Percentiles rank a stretch among this genome's conserved stretches.
Conservation (phyloP, 2,113 vertebrate genomes). For the Ammodytes dubius region DNA sequence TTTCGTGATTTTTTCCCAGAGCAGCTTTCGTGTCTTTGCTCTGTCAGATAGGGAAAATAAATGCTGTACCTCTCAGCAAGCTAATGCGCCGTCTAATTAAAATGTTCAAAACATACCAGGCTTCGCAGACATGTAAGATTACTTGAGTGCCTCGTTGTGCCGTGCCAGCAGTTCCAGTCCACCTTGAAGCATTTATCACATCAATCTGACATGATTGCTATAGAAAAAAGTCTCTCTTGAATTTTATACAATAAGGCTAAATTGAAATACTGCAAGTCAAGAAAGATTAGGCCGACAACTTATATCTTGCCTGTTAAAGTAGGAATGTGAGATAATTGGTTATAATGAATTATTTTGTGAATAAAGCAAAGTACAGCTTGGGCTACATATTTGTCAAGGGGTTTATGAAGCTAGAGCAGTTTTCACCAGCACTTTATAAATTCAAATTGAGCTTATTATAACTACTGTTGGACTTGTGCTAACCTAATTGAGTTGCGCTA, state of each 20-base stretch:
- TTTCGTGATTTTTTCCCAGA: slow-evolving; percentile 8
- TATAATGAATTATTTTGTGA: slow-evolving; percentile 20
- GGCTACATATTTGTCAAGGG: background rate
- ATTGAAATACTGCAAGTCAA: slow-evolving; percentile 5
- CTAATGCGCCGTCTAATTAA: slow-evolving; percentile 61
- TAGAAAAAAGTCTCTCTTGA: background rate
- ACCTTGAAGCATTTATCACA: slow-evolving; percentile 43
- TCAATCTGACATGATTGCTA: slow-evolving; percentile 23
- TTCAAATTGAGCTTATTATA: slow-evolving; percentile 2
- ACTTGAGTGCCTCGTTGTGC: slow-evolving; percentile 34
- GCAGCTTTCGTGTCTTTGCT: slow-evolving; percentile 51
- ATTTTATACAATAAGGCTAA: slow-evolving; percentile 3
- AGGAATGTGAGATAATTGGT: slow-evolving; percentile 21
- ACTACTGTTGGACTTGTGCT: background rate
- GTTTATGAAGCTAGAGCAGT: background rate
- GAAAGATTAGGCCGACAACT: slow-evolving; percentile 38
- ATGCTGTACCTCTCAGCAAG: slow-evolving; percentile 34
- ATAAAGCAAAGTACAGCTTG: background rate
- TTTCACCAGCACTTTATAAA: background rate
- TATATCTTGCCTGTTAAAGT: slow-evolving; percentile 8
- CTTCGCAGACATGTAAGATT: slow-evolving; percentile 38
- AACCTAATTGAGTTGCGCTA: background rate
- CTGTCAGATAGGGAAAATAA: slow-evolving; percentile 47
- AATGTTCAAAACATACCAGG: slow-evolving; percentile 41
- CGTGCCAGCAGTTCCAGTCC: slow-evolving; percentile 23